A percentile compares a stretch with the other conserved stretches of the same genome.
Conservation (phyloP, 2,113 vertebrate genomes). For the Hylia prasina region DNA sequence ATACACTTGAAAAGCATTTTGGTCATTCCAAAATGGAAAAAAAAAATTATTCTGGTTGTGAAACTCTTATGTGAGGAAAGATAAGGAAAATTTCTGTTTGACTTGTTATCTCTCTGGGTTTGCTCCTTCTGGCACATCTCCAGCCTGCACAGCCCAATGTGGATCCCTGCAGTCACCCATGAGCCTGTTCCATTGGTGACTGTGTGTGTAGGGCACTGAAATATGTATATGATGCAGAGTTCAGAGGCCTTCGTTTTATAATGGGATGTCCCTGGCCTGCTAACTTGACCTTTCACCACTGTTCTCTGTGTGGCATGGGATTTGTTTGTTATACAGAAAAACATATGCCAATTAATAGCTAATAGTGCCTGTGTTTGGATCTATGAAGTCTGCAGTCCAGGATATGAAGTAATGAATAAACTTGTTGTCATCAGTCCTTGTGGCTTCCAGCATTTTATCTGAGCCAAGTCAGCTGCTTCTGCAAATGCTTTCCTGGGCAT, state of each 20-base stretch:
- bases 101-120: not conserved
- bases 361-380: not conserved
- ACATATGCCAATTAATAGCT: not conserved
- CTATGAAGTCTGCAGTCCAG: not conserved
- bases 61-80: not conserved
- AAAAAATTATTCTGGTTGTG: not conserved
- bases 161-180: not conserved
- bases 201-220: rapidly evolving
- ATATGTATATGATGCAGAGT: rapidly evolving
- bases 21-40: not conserved
- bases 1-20: not conserved
- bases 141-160: not conserved
- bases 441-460: not conserved
- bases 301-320: not conserved
- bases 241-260: not conserved
- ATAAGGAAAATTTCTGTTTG: not conserved
- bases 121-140: not conserved
- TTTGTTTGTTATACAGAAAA: not conserved
- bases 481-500: not conserved
- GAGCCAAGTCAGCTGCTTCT: not conserved
- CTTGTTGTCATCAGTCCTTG: not conserved
- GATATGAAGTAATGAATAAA: not conserved
- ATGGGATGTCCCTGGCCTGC: not conserved
- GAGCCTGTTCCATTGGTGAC: not conserved
- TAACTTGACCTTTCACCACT: not conserved